phyloP scores from a whole-genome alignment of 2,797 vertebrate genomes.

The Malurus splendens region DNA sequence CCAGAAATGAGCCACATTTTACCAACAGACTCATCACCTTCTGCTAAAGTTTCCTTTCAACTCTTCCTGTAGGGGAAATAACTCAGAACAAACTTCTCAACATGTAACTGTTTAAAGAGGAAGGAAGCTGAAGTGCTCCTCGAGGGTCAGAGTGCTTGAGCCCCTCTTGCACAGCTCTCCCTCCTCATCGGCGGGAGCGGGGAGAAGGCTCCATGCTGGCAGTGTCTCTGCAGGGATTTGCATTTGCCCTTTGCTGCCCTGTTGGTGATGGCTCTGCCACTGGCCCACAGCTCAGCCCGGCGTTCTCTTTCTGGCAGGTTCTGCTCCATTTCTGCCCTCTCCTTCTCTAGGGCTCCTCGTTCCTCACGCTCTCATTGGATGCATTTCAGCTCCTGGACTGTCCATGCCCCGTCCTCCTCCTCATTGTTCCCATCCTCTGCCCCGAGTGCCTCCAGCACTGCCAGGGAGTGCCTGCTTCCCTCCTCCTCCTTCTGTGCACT shows the following conservation, averaged over 20 bases:
- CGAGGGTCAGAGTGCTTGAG: slow-evolving; percentile 93
- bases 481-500: not conserved
- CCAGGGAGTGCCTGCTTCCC: not conserved
- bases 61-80: not conserved
- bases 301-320: too few relatives aligned
- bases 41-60: not conserved
- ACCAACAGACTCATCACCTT: not conserved
- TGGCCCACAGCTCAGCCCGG: too few relatives aligned
- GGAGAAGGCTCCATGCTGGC: not conserved
- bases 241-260: too few relatives aligned
- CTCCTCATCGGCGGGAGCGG: slow-evolving; percentile 70
- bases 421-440: not conserved
- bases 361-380: not conserved
- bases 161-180: slow-evolving; percentile 95
- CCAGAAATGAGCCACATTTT: accelerated
- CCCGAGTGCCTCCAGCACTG: not conserved
- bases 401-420: not conserved
- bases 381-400: not conserved
- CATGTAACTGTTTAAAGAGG: not conserved
- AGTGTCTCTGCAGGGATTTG: not conserved
- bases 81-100: not conserved
- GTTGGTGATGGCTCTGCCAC: too few relatives aligned
- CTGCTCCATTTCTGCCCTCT: not conserved
- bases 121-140: slow-evolving; percentile 90
- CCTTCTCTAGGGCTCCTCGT: not conserved